Conservation (phyloP, 35 echinoderm and acorn worm species). For the Chiridota heheva region DNA sequence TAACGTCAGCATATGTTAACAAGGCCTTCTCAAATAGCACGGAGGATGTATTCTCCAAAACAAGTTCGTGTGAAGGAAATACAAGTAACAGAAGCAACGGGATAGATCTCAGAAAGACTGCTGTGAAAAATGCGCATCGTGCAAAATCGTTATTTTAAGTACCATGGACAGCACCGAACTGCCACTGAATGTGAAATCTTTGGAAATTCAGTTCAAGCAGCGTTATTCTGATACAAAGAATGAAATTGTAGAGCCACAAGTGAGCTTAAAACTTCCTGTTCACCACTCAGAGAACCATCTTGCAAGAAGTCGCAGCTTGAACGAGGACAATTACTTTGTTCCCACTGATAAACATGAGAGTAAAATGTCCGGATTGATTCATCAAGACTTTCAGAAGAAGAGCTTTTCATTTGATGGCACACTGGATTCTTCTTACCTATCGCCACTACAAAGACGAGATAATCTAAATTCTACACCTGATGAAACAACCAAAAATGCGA, state of each 20-base stretch:
- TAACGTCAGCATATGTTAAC: conserved; percentile 2
- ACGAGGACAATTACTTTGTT: too few relatives aligned
- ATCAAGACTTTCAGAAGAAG: too few relatives aligned
- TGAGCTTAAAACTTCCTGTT: too few relatives aligned
- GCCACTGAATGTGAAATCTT: neutral
- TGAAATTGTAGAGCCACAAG: too few relatives aligned
- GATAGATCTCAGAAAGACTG: neutral
- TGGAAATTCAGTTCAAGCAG: neutral
- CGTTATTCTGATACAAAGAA: too few relatives aligned
- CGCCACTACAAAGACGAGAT: too few relatives aligned
- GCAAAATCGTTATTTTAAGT: neutral
- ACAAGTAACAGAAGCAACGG: conserved; percentile 5
- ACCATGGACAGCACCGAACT: neutral
- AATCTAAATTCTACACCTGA: neutral
- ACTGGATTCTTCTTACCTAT: too few relatives aligned
- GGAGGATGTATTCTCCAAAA: conserved; percentile 13
- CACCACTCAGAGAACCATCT: too few relatives aligned
- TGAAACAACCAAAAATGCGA: neutral
- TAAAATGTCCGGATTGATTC: too few relatives aligned
- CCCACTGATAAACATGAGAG: too few relatives aligned
- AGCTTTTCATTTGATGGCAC: too few relatives aligned
- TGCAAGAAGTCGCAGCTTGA: too few relatives aligned
- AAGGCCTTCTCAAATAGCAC: conserved; percentile 13
- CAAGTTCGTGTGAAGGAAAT: conserved; percentile 1
- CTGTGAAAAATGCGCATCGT: neutral